Evolutionary conservation across 2,797 vertebrate species (phyloP).

Genomic region (Melanitta fusca): DNA sequence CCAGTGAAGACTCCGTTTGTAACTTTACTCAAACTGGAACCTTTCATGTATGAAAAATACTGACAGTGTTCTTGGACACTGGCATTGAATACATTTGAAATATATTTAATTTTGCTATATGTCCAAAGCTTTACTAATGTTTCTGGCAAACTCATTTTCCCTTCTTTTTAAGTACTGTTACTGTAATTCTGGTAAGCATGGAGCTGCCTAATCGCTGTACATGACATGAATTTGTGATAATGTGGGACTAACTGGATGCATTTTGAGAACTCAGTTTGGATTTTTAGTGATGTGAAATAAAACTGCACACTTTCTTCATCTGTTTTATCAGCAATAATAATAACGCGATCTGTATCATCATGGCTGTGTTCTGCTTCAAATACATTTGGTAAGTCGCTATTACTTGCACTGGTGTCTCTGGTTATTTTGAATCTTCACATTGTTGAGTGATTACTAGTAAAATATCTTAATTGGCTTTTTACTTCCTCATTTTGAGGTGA

Average conservation of each 20-base stretch:
- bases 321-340: background rate
- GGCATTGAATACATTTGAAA: background rate
- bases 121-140: background rate
- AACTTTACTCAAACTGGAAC: conserved; percentile 20
- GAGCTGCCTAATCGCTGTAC: background rate
- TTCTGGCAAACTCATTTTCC: background rate
- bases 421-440: background rate
- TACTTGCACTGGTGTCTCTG: background rate
- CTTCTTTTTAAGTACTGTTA: background rate
- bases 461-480: background rate
- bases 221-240: background rate
- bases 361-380: background rate
- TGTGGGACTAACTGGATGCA: background rate
- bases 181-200: background rate
- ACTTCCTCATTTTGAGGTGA: background rate
- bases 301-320: background rate
- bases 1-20: background rate
- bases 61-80: background rate
- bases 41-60: background rate
- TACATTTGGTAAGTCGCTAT: background rate
- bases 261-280: background rate
- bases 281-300: conserved; percentile 43
- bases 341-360: rapidly evolving
- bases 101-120: background rate
- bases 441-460: background rate